Evolutionary conservation across 2,888 invertebrate species (phyloP), one percentile per base, ranked within the genome.

Genomic region (Oxytorus armatus): DNA sequence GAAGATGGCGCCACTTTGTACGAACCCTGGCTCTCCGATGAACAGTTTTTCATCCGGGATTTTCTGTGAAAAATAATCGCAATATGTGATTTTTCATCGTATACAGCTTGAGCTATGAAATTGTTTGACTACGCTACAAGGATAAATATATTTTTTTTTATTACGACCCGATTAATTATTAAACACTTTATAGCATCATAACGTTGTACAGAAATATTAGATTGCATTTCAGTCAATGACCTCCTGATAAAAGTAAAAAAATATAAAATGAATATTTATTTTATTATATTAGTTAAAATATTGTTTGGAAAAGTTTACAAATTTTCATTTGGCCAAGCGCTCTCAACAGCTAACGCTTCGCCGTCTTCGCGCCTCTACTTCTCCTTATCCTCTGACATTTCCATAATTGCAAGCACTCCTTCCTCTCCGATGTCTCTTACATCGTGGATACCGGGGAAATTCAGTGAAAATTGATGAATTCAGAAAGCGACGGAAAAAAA

Each of bases 341-440:
- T 47, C 29, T 16, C 29, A 47, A 29, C 14, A 33, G 25, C 11
- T 65, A 10, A 23, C 42, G 18, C 18, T 23, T 44, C n/a, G 18
- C 14, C 18, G 23, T 47, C 1, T 66, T 51, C 14, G 18, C 11
- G 10, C 2, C 29, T n/a, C n/a, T n/a, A n/a, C n/a, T n/a, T n/a
- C n/a, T n/a, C n/a, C n/a, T n/a, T 29, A 3, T 33, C 33, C 33
- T 23, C 73, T 85, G 86, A 87, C 88, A 84, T 86, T 88, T 85
- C 84, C 79, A 83, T 88, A 88, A 88, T 88, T 87, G 86, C 85
- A 72, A 76, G 79, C 68, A 53, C 57, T 39, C 72, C 74, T 44
- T 44, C 33, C 39, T 65, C 53, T 36, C 36, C 39, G 55, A 14
- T 57, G 42, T 49, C 33, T 49, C 57, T 68, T 53, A 10, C 23